Evolutionary conservation across 2,113 vertebrate genomes (phyloP), one percentile per base, ranked within the genome.

Genomic region (Paratilapia polleni): DNA sequence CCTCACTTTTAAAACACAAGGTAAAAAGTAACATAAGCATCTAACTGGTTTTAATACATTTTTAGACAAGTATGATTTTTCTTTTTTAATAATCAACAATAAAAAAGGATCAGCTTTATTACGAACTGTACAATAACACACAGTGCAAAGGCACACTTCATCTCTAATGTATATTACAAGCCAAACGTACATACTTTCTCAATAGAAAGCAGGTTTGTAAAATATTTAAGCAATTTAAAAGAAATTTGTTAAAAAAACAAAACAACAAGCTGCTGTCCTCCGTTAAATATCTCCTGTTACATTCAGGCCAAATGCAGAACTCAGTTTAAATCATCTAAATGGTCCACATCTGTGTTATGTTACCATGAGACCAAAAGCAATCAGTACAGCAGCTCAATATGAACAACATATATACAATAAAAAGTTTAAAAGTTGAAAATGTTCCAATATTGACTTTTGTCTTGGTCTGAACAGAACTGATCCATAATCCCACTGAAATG

Each of bases 51-150:
- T 31, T 31, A 78, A 85, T 87, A 85, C 5, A 75, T 47, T 84
- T 73, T 73, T 34, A 73, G 26, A 73, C 43, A 73, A 34, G 54
- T 34, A 85, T 66, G 8, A 47, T 36, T n/a, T n/a, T n/a, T n/a
- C n/a, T n/a, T n/a, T 59, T 63, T 86, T 89, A 85, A 86, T 84
- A 89, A 92, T 92, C 89, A 95, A 95, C 88, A 93, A 96, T 95
- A 95, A 94, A 89, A 95, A 95, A 95, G 94, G 87, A 94, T 95
- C 90, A 93, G 88, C 92, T 96, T 95, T 96, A 95, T 95, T 95
- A 95, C 83, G 86, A 96, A 96, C 95, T 96, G 95, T 96, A 96
- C 96, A 96, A 92, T 94, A 94, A 95, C 92, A 94, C 90, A 94
- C 90, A 88, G 94, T 95, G 95, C 95, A 95, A 95, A 93, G 91